phyloP scores from a whole-genome alignment of 2,888 invertebrate species.

The Eupithecia tripunctaria region DNA sequence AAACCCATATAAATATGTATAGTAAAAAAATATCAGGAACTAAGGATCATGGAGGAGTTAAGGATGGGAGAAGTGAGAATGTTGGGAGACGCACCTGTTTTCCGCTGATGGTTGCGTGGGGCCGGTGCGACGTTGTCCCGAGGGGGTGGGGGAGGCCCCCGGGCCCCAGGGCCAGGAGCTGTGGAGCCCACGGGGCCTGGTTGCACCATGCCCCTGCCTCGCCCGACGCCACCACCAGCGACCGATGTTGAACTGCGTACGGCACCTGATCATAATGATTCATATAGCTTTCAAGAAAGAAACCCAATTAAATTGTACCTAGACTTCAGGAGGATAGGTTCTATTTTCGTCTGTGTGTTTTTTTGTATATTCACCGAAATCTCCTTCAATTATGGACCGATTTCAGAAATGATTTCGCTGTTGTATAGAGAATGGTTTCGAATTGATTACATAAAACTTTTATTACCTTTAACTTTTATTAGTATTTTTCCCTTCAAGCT shows the following conservation, averaged over 20 bases:
- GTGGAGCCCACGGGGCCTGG: constrained; percentile 56
- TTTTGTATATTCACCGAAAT: no score
- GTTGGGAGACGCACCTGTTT: constrained; percentile 72
- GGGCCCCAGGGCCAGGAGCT: constrained; percentile 88
- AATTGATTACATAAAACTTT: no score
- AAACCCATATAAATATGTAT: constrained; percentile 50
- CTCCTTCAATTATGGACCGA: no score
- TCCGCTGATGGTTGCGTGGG: constrained; percentile 76
- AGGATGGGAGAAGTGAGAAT: constrained; percentile 30
- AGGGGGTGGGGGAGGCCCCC: constrained; percentile 95
- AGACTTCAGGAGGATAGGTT: no score
- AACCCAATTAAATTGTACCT: not conserved
- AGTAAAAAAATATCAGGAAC: constrained; percentile 48
- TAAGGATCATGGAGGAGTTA: constrained; percentile 37
- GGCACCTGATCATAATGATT: constrained; percentile 41
- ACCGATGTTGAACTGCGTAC: constrained; percentile 55
- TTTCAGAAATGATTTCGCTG: no score
- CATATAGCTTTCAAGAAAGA: not conserved
- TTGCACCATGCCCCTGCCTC: constrained; percentile 55
- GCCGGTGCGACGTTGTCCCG: constrained; percentile 86
- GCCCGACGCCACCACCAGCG: constrained; percentile 53
- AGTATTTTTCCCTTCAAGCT: no score
- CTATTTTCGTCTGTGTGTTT: no score
- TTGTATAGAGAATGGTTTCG: no score
- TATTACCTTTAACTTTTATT: no score